Conservation (phyloP, 2,888 invertebrate genomes). For the Dichetophora obliterata region DNA sequence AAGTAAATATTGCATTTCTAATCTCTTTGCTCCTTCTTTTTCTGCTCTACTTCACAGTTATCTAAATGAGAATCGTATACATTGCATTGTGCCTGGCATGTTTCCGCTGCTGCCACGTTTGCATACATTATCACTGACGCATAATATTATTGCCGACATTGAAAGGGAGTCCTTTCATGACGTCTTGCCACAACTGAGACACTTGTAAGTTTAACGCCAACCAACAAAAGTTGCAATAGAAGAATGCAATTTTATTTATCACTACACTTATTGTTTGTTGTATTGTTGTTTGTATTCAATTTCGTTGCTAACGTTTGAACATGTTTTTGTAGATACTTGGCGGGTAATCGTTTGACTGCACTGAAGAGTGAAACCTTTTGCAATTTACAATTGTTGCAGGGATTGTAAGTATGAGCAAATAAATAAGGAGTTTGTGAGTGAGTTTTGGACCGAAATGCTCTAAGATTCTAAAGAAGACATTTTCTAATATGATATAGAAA, state of each 20-base stretch:
- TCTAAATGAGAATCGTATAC: constrained; percentile 69
- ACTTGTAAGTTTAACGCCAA: constrained; percentile 69
- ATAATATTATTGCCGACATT: constrained; percentile 68
- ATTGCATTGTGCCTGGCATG: constrained; percentile 60
- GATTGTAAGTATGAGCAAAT: constrained; percentile 60
- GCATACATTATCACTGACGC: constrained; percentile 70
- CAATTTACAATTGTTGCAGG: constrained; percentile 68
- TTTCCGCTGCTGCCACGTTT: constrained; percentile 68
- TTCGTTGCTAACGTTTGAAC: constrained; percentile 20
- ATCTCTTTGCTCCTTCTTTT: not conserved
- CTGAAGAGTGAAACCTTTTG: constrained; percentile 70
- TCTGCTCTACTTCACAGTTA: constrained; percentile 60
- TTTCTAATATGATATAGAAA: too few species aligned
- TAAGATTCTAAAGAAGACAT: too few species aligned
- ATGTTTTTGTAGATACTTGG: constrained; percentile 69
- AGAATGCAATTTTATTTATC: constrained; percentile 33
- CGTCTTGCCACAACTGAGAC: constrained; percentile 65
- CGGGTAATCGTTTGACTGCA: constrained; percentile 70
- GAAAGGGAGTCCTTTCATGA: constrained; percentile 57
- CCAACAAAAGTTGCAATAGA: constrained; percentile 4
- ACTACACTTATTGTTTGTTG: not conserved
- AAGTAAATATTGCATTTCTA: not conserved
- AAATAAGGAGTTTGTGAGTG: not conserved
- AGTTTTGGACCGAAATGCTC: too few species aligned
- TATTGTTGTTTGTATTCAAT: constrained; percentile 33